Percentiles rank a stretch among this genome's conserved stretches.
Evolutionary conservation across 2,113 vertebrate species (phyloP).

Genomic region (Monarcha castaneiventris): DNA sequence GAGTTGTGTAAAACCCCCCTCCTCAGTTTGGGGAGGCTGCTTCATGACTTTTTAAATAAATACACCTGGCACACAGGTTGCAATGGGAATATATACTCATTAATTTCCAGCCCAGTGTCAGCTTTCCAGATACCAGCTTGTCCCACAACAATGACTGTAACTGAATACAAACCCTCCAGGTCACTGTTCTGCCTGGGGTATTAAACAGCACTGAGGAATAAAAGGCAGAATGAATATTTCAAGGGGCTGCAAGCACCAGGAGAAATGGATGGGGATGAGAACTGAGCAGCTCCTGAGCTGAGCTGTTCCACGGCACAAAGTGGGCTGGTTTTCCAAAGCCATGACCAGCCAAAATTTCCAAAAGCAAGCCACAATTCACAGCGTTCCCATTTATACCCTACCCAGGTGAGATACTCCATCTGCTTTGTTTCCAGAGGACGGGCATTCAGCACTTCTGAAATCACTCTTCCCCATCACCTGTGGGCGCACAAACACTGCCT

Average conservation of each 20-base stretch:
- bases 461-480: not conserved
- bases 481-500: not conserved
- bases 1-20: not conserved
- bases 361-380: not conserved
- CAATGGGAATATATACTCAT: not conserved
- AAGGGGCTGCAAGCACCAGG: not conserved
- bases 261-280: not conserved
- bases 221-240: conserved; percentile 42
- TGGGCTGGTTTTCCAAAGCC: not conserved
- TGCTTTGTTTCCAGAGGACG: not conserved
- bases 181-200: not conserved
- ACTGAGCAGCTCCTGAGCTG: not conserved
- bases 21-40: not conserved
- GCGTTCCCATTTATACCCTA: not conserved
- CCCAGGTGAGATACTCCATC: not conserved
- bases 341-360: not conserved
- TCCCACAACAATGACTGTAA: conserved; percentile 22
- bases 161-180: not conserved
- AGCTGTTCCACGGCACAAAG: not conserved
- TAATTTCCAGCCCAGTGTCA: conserved; percentile 17
- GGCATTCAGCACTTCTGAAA: not conserved
- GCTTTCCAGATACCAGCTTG: not conserved
- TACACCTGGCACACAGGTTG: not conserved
- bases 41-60: conserved; percentile 29
- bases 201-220: not conserved